Base-by-base conservation (phyloP, 2,888 invertebrate species). In the Drosophila koepferae region DNA sequence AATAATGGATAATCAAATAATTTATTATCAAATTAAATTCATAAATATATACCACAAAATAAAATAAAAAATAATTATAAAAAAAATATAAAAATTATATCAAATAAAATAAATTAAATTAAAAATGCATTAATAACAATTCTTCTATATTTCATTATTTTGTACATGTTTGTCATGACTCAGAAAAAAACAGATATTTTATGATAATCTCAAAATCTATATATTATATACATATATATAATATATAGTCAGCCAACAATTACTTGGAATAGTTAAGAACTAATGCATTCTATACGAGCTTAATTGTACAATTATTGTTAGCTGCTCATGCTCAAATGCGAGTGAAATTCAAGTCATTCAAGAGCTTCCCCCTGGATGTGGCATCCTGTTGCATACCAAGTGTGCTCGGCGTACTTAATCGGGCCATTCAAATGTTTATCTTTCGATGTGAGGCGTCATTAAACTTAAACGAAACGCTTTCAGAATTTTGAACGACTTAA, bases 401-500 rank as follows among this genome's bases (percentile, higher is more conserved):
- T 67, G 71, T 43, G 43, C 40, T 46, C 4, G 64, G 55, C 56
- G 58, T 56, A 48, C 69, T 78, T 80, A 76, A 74, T 74, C 69
- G 77, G 48, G 54, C 46, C 53, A 66, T 74, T 78, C 59, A 73
- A 86, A 86, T 86, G 72, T 69, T 86, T 88, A 86, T 86, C 86
- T 86, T 76, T 77, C 81, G 81, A 86, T 88, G 81, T 80, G 72
- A 72, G 75, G 67, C 75, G 56, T 56, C 89, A 86, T 85, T 88
- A 86, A 84, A 65, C 82, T 81, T 75, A 87, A 81, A 63, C 72
- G 77, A 72, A 81, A 87, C 86, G 81, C 55, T 80, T 68, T 71
- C 72, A 72, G 86, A 87, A 89, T 89, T 82, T 85, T 70, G 80
- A 87, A 82, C 82, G 77, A 89, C 80, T 87, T 89, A 77, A 87